phyloP scores from a whole-genome alignment of 2,113 vertebrate genomes.

The Chloroceryle aenea region DNA sequence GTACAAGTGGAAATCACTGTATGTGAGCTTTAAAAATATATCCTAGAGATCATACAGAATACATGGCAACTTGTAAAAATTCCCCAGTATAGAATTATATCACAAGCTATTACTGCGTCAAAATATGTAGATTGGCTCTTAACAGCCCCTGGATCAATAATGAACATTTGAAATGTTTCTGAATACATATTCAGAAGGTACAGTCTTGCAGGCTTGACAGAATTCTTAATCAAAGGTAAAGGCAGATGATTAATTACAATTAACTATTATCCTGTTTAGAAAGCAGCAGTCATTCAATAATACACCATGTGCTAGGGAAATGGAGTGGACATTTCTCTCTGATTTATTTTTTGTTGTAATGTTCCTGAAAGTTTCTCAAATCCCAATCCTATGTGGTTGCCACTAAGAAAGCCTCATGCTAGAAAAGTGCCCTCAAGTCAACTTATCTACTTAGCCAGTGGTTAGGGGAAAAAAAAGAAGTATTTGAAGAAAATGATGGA shows the following conservation, averaged over 20 bases:
- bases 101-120: background rate
- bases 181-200: background rate
- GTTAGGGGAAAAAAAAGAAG: background rate
- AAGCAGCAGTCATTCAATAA: background rate
- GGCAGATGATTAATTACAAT: slow-evolving; percentile 2
- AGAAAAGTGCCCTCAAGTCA: background rate
- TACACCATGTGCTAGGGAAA: background rate
- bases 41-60: background rate
- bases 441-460: background rate
- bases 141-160: background rate
- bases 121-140: background rate
- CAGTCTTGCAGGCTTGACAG: background rate
- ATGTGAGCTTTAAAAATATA: background rate
- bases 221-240: background rate
- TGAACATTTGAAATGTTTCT: background rate
- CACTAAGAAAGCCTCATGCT: background rate
- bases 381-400: background rate
- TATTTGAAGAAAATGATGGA: background rate
- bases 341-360: background rate
- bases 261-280: background rate
- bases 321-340: background rate
- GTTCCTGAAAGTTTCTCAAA: slow-evolving; percentile 20
- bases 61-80: background rate
- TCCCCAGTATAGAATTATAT: background rate
- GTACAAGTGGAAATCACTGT: background rate